These are phyloP conservation scores for Sesamia inferens DNA, from an alignment of 2,888 invertebrate genomes.

Conservation along the genomic window DNA sequence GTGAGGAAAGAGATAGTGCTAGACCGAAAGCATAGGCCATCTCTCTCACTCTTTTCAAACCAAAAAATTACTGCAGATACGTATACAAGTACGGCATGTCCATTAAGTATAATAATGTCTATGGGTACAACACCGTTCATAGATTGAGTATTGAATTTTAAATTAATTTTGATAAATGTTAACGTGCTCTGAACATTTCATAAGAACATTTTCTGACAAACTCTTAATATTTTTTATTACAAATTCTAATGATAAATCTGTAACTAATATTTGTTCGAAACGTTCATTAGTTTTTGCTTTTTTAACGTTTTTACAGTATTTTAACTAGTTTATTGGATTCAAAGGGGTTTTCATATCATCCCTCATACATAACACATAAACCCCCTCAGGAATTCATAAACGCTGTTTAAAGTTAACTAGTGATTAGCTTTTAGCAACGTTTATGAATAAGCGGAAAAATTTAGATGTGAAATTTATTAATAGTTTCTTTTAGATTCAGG, in stretches of 20 bases:
- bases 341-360: conserved; percentile 17
- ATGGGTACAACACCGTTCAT: not conserved
- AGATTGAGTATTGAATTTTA: no score
- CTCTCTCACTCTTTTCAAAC: no score
- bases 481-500: not conserved
- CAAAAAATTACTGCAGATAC: no score
- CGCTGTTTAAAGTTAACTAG: no score
- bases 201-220: not conserved
- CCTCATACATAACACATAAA: conserved; percentile 11
- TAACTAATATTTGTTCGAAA: no score
- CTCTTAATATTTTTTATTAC: not conserved
- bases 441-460: conserved; percentile 7
- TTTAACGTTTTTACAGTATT: not conserved
- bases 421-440: no score
- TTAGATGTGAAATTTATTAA: conserved; percentile 28
- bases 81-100: no score
- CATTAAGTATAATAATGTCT: no score
- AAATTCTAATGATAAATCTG: not conserved
- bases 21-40: no score
- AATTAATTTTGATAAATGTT: not conserved
- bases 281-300: not conserved
- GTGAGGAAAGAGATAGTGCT: no score
- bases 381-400: no score
- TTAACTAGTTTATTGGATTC: not conserved
- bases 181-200: not conserved